Evolutionary conservation across 53 echinoderm and acorn worm genomes (phyloP).

Genomic region (Crossaster papposus): DNA sequence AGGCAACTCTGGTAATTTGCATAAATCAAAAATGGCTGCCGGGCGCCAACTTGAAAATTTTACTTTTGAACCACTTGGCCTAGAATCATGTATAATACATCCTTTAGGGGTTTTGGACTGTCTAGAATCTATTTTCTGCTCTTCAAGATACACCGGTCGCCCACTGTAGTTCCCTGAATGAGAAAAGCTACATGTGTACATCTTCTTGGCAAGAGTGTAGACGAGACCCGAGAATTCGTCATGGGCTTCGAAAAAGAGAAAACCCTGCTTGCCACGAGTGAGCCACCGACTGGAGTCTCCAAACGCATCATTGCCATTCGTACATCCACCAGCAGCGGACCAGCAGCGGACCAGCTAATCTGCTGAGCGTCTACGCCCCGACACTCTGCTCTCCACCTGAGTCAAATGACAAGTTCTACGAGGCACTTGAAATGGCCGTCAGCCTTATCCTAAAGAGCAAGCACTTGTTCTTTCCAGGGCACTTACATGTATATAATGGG

Average conservation of each 20-base stretch:
- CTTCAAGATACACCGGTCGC: constrained; percentile 61
- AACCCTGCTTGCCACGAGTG: constrained; percentile 22
- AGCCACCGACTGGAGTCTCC: constrained; percentile 26
- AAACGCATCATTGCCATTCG: constrained; percentile 31
- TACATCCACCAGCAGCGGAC: constrained; percentile 35
- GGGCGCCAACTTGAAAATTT: no score
- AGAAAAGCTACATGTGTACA: constrained; percentile 45
- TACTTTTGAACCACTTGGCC: no score
- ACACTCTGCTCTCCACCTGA: constrained; percentile 29
- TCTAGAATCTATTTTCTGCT: no score
- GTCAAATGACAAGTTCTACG: constrained; percentile 55
- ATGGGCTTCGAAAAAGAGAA: constrained; percentile 43
- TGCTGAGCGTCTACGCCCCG: constrained; percentile 56
- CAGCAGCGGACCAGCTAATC: constrained; percentile 29
- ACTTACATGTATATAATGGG: no score
- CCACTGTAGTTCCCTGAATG: constrained; percentile 17
- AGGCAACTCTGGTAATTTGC: no score
- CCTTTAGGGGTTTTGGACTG: no score
- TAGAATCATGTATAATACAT: no score
- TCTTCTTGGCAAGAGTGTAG: constrained; percentile 30
- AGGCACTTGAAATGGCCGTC: constrained; percentile 12
- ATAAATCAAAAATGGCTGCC: no score
- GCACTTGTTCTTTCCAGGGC: constrained; percentile 25
- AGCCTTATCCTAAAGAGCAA: neutral
- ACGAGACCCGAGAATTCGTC: constrained; percentile 15